phyloP scores from a whole-genome alignment of 1,140 invertebrate genomes.

The Bombus turneri region DNA sequence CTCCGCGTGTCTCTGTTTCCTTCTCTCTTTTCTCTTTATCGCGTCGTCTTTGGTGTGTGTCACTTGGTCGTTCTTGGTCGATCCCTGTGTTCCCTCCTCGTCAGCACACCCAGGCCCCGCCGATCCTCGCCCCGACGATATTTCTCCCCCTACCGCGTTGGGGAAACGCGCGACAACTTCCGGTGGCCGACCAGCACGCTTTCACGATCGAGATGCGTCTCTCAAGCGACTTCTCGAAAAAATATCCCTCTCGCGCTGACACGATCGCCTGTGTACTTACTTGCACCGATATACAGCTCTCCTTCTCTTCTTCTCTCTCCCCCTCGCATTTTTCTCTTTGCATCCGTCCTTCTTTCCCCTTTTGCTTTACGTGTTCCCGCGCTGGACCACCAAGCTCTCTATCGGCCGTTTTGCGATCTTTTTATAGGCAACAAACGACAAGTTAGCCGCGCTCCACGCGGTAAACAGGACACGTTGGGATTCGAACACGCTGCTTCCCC shows the following conservation, averaged over 20 bases:
- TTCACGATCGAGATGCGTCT: constrained; percentile 63
- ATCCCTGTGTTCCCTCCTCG: neutral
- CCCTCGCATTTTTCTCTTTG: constrained; percentile 18
- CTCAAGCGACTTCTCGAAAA: constrained; percentile 60
- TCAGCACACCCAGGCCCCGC: neutral
- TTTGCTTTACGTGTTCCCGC: constrained; percentile 16
- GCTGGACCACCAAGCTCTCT: constrained; percentile 36
- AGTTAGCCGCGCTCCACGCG: constrained; percentile 63
- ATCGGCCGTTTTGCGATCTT: constrained; percentile 57
- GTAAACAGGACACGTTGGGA: constrained; percentile 56
- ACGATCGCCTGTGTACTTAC: constrained; percentile 36
- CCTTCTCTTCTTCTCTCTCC: neutral
- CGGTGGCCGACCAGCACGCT: constrained; percentile 61
- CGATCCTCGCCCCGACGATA: neutral
- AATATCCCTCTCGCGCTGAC: constrained; percentile 57
- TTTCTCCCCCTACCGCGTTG: constrained; percentile 32
- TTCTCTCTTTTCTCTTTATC: too few relatives aligned
- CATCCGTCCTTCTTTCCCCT: neutral
- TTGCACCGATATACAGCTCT: constrained; percentile 53
- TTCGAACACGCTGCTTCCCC: constrained; percentile 38
- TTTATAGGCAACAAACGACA: constrained; percentile 62
- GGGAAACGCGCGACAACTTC: constrained; percentile 64
- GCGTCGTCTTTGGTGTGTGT: neutral
- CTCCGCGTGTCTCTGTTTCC: neutral
- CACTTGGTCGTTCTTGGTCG: constrained; percentile 14